These are phyloP conservation scores for Polypterus bichir DNA, from an alignment of 2,113 vertebrate genomes.

Conservation along the genomic window DNA sequence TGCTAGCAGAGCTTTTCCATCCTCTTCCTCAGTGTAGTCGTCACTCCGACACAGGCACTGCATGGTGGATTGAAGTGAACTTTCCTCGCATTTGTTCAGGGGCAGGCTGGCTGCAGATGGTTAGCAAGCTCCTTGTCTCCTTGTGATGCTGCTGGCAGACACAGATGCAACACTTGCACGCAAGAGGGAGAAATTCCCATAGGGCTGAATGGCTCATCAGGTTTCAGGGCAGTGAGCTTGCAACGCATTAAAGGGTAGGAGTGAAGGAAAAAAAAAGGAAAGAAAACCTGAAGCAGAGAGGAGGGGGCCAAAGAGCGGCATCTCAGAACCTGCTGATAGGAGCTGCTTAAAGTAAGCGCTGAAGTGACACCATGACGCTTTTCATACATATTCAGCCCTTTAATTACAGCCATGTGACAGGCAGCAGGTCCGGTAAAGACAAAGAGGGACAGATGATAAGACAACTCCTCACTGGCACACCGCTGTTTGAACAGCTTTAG, in stretches of 20 bases:
- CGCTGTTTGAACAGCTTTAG: constrained; percentile 42
- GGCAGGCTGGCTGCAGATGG: neutral
- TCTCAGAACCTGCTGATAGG: constrained; percentile 28
- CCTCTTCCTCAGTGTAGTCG: constrained; percentile 31
- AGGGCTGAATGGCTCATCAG: constrained; percentile 65
- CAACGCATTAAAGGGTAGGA: constrained; percentile 45
- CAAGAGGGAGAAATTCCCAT: constrained; percentile 56
- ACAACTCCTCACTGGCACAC: constrained; percentile 33
- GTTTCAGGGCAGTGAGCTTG: constrained; percentile 64
- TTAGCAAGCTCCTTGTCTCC: constrained; percentile 19
- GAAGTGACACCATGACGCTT: constrained; percentile 45
- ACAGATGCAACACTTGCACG: constrained; percentile 57
- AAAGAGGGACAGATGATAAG: constrained; percentile 36
- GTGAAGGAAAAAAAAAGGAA: constrained; percentile 12
- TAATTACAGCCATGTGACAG: constrained; percentile 58
- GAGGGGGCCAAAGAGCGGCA: neutral
- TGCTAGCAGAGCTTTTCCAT: neutral
- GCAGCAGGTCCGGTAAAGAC: constrained; percentile 38
- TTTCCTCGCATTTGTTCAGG: too few relatives aligned
- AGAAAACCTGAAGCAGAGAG: neutral
- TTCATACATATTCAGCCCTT: constrained; percentile 45
- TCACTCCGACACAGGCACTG: constrained; percentile 31
- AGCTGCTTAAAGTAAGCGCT: constrained; percentile 51
- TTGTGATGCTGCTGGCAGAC: constrained; percentile 43
- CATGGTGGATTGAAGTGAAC: constrained; percentile 13